Conservation (phyloP, 1,140 invertebrate genomes). For the Argopecten irradians region DNA sequence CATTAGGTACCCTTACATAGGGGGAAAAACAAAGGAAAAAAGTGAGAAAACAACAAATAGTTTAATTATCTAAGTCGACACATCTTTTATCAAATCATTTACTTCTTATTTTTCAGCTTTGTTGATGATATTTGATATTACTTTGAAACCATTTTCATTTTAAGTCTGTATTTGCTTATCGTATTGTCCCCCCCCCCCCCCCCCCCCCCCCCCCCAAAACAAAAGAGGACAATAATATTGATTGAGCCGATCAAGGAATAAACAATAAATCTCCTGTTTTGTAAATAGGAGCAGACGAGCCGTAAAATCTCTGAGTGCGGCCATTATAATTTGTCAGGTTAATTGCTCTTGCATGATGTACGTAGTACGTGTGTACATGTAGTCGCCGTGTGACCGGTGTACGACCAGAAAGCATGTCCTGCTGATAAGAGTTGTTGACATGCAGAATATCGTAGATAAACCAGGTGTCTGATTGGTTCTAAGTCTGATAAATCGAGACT, state of each 20-base stretch:
- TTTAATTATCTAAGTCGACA: no score
- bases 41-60: no score
- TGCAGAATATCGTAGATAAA: not conserved
- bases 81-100: no score
- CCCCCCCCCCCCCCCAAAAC: no score
- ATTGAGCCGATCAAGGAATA: not conserved
- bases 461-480: constrained; percentile 3
- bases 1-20: no score
- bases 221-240: not conserved
- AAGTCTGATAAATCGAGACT: constrained; percentile 3
- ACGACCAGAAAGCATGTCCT: not conserved
- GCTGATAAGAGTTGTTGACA: not conserved
- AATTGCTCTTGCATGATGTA: constrained; percentile 19
- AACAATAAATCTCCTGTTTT: not conserved
- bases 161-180: no score
- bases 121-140: no score
- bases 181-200: no score
- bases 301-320: not conserved
- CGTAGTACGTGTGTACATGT: not conserved
- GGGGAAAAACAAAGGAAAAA: no score
- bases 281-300: not conserved
- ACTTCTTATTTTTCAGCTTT: no score
- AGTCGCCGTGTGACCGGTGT: not conserved
- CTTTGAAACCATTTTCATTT: no score
- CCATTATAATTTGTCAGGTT: constrained; percentile 10